Evolutionary conservation across 2,797 vertebrate species (phyloP).

Genomic region (Chaetophractus vellerosus): DNA sequence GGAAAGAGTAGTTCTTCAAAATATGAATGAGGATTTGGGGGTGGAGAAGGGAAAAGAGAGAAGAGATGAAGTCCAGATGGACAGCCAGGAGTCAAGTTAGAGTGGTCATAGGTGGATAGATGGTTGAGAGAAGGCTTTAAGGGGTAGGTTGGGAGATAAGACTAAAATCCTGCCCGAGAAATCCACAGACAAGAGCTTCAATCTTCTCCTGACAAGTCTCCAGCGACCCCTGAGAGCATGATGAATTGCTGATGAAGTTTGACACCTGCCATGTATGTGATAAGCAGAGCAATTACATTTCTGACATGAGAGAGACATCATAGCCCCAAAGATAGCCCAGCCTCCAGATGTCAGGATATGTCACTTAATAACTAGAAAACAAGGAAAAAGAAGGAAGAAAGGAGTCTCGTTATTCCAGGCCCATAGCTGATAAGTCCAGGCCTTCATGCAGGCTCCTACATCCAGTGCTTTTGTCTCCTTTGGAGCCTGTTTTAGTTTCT

Average conservation of each 20-base stretch:
- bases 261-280: slow-evolving; percentile 80
- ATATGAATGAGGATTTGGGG: background rate
- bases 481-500: background rate
- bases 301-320: slow-evolving; percentile 78
- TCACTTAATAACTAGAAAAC: slow-evolving; percentile 74
- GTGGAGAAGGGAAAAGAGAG: background rate
- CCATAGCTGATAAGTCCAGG: background rate
- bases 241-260: slow-evolving; percentile 70
- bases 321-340: slow-evolving; percentile 53
- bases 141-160: background rate
- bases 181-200: slow-evolving; percentile 66
- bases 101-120: no score
- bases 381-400: slow-evolving; percentile 63
- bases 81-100: background rate
- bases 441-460: background rate
- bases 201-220: slow-evolving; percentile 68
- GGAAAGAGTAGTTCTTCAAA: background rate
- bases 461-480: background rate
- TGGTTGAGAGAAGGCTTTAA: background rate
- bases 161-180: background rate
- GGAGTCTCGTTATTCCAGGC: background rate
- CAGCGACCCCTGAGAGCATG: slow-evolving; percentile 10
- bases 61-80: background rate
- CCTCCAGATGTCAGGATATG: background rate
- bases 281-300: slow-evolving; percentile 72